A percentile compares a stretch with the other conserved stretches of the same genome.
phyloP scores from a whole-genome alignment of 2,113 vertebrate species.

The Glaucidium brasilianum region DNA sequence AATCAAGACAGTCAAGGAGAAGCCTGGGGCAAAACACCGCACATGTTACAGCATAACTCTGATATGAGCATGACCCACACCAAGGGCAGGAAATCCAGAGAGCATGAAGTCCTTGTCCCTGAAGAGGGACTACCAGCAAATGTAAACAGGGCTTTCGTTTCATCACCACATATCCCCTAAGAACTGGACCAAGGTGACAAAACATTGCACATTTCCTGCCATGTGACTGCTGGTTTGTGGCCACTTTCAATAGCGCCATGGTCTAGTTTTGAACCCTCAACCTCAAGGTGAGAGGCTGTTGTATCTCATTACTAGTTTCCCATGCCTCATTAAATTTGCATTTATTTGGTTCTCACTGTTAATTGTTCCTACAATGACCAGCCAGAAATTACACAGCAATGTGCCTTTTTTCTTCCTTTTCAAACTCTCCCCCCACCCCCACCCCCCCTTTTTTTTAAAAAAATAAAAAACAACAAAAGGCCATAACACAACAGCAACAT shows the following conservation, averaged over 20 bases:
- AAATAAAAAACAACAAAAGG: background rate
- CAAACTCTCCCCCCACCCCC: background rate
- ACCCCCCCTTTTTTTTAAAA: background rate
- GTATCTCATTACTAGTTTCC: background rate
- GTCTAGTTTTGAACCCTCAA: background rate
- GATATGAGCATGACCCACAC: background rate
- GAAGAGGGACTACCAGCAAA: background rate
- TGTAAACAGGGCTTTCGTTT: background rate
- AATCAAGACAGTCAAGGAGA: background rate
- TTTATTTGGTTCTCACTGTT: constrained; percentile 31
- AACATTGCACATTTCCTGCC: background rate
- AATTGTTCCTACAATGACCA: constrained; percentile 3
- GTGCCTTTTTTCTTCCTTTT: background rate
- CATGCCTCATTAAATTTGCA: constrained; percentile 37
- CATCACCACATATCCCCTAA: background rate
- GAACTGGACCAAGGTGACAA: background rate
- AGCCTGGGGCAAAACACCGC: accelerated
- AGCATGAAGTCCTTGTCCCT: background rate
- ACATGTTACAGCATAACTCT: accelerated
- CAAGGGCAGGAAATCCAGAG: background rate
- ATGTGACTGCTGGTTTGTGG: background rate
- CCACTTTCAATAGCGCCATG: background rate
- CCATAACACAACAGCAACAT: constrained; percentile 3
- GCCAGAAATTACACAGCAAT: background rate
- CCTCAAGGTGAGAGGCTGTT: constrained; percentile 30